Evolutionary conservation across 53 echinoderm and acorn worm genomes (phyloP).

Genomic region (Actinopyga echinites): DNA sequence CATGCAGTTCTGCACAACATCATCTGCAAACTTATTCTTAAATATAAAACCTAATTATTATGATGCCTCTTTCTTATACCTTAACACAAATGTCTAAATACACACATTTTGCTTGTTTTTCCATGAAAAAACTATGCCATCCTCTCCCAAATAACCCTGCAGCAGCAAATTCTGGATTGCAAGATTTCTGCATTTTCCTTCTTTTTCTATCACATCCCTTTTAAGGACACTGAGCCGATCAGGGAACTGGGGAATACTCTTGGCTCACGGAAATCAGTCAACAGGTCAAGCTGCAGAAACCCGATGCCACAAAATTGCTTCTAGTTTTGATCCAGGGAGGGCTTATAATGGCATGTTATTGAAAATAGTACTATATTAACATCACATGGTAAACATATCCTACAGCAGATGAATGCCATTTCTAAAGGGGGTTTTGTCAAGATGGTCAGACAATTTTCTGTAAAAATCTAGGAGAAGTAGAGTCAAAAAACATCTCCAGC

Average conservation of each 20-base stretch:
- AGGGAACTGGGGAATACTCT: conserved; percentile 17
- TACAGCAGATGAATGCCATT: too few species aligned
- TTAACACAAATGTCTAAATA: too few species aligned
- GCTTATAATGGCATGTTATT: conserved; percentile 24
- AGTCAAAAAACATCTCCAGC: too few species aligned
- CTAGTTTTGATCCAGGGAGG: conserved; percentile 11
- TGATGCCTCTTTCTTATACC: too few species aligned
- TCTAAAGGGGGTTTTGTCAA: too few species aligned
- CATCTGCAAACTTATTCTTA: too few species aligned
- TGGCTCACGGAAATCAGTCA: conserved; percentile 27
- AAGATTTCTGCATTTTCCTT: conserved; percentile 22
- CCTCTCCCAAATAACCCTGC: conserved; percentile 5
- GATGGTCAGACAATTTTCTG: too few species aligned
- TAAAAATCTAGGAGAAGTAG: too few species aligned
- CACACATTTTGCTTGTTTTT: too few species aligned
- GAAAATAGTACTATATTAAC: conserved; percentile 12
- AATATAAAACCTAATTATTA: too few species aligned
- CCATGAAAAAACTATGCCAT: neutral
- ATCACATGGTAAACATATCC: conserved; percentile 20
- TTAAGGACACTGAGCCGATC: conserved; percentile 18
- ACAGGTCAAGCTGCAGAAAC: conserved; percentile 17
- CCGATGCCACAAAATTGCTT: conserved; percentile 8
- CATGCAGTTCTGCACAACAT: too few species aligned
- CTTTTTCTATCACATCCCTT: neutral
- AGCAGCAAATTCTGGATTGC: conserved; percentile 14